Evolutionary conservation across 2,113 vertebrate genomes (phyloP), one percentile per base, ranked within the genome.

Genomic region (Clupea harengus): DNA sequence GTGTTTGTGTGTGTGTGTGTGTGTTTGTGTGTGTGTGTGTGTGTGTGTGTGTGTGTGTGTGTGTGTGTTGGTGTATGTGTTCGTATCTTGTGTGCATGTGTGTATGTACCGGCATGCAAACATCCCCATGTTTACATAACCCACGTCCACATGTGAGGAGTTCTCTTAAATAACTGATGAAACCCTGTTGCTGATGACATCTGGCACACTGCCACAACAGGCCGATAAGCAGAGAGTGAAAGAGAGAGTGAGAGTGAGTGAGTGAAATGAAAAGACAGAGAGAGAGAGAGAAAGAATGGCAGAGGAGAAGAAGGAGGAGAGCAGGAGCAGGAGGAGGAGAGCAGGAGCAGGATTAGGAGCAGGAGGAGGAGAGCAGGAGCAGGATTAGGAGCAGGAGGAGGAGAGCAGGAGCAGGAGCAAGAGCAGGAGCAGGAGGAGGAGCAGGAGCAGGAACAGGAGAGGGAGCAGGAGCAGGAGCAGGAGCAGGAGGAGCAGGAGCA

Each of bases 121-220:
- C 54, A 44, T 78, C 52, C 45, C 20, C 25, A n/a, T 81, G 15
- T 60, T 60, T 60, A 60, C 54, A 60, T 60, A 18, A 60, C 54
- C 18, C 52, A 20, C 54, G 22, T 7, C n/a, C 22, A 9, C 32
- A 78, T 85, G 85, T 84, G 84, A 87, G 88, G 84, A 75, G 88
- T 85, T 64, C 85, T 85, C 87, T 86, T 84, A 93, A 93, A 84
- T 85, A 91, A 90, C 90, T 89, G 89, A 94, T 89, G 92, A 90
- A 94, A 90, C 10, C 87, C 60, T 91, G 89, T 88, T 85, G 87
- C 86, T 92, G 93, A 94, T 93, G 91, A 86, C 92, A 91, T 92
- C 93, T 97, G 94, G 92, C 93, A 91, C 86, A 86, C 82, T 92
- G 88, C 92, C 94, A 95, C 90, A 91, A 81, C 86, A 87, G 93